These are phyloP conservation scores for Amphiprion ocellaris DNA, from an alignment of 2,113 vertebrate species.

Conservation along the genomic window DNA sequence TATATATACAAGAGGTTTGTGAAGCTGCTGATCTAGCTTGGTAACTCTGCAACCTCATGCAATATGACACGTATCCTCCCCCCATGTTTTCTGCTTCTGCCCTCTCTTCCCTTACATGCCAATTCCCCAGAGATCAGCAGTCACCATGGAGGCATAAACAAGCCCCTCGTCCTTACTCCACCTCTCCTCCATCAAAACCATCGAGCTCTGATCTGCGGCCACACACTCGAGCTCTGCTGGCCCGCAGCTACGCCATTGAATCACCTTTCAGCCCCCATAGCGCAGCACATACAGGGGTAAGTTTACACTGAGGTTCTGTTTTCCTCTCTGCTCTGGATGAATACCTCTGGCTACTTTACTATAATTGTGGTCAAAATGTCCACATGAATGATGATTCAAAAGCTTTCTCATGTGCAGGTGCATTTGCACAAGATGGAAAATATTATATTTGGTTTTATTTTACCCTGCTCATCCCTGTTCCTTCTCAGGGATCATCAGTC, in stretches of 20 bases:
- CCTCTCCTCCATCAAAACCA: slow-evolving; percentile 73
- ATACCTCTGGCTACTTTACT: background rate
- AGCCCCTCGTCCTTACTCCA: slow-evolving; percentile 40
- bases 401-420: background rate
- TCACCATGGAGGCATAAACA: slow-evolving; percentile 41
- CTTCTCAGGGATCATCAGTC: slow-evolving; percentile 38
- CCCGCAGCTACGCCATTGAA: slow-evolving; percentile 72
- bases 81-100: slow-evolving; percentile 9
- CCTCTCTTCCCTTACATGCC: slow-evolving; percentile 42
- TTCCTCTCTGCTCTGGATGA: background rate
- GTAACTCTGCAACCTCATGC: slow-evolving; percentile 24
- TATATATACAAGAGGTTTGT: background rate
- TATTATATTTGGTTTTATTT: background rate
- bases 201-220: slow-evolving; percentile 71
- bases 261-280: slow-evolving; percentile 22
- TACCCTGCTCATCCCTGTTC: background rate
- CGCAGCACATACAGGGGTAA: slow-evolving; percentile 42
- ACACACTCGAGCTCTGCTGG: slow-evolving; percentile 48
- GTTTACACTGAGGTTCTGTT: background rate
- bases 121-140: slow-evolving; percentile 70
- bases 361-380: background rate
- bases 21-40: background rate
- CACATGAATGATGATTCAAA: slow-evolving; percentile 4
- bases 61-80: slow-evolving; percentile 44
- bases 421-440: background rate